A percentile compares a stretch with the other conserved stretches of the same genome.
Evolutionary conservation across 2,113 vertebrate species (phyloP).

Genomic region (Paramisgurnus dabryanus): DNA sequence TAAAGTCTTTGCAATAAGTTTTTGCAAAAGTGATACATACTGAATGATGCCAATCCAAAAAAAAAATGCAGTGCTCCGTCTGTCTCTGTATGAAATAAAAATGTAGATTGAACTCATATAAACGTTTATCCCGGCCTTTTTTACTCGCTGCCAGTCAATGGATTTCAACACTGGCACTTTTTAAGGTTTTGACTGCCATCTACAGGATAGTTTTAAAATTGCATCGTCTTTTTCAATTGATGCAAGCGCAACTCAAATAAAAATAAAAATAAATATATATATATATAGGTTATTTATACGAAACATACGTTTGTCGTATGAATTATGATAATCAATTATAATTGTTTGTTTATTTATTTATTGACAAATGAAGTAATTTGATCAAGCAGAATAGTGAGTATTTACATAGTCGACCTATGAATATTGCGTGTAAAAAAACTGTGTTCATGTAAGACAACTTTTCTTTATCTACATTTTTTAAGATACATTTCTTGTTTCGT

Average conservation of each 20-base stretch:
- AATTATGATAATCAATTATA: neutral
- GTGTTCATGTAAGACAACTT: neutral
- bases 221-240: neutral
- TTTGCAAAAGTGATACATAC: slow-evolving; percentile 5
- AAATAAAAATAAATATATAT: slow-evolving; percentile 16
- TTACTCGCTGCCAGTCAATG: slow-evolving; percentile 59
- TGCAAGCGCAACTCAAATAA: slow-evolving; percentile 23
- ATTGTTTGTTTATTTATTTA: neutral
- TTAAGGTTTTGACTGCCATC: slow-evolving; percentile 80
- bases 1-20: neutral
- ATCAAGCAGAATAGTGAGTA: neutral
- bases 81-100: neutral
- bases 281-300: too few relatives aligned
- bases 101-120: slow-evolving; percentile 36
- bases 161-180: slow-evolving; percentile 51
- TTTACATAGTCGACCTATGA: neutral
- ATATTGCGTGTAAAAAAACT: neutral
- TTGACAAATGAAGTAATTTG: neutral
- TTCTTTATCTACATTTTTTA: neutral
- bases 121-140: slow-evolving; percentile 61
- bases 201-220: slow-evolving; percentile 68
- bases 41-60: neutral
- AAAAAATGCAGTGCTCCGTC: neutral
- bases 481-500: neutral
- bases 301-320: neutral